Evolutionary conservation across 2,113 vertebrate genomes (phyloP), one percentile per base, ranked within the genome.

Genomic region (Copsychus sechellarum): DNA sequence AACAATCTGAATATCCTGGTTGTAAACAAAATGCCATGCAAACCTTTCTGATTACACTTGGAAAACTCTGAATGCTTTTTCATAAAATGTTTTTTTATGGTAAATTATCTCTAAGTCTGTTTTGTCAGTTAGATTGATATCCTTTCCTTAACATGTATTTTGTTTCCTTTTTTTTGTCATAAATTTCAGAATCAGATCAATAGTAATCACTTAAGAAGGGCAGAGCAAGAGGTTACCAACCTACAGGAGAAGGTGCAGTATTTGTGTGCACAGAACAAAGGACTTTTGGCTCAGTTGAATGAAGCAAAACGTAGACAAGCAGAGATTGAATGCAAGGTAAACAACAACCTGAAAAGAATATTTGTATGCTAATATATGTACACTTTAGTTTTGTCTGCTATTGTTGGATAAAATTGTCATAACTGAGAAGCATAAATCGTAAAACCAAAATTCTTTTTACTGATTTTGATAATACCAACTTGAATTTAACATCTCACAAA

Each of bases 261-360:
- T 73, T 98, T 99, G 96, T 98, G 98, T 15, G 86, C 91, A 12
- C 99, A 99, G 96, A 99, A 99, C 94, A 99, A 99, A 97, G 98
- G 98, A 77, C 97, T 99, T 9, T 96, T 98, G 65, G 87, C 97
- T 94, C 99, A 99, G 60, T 36, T 99, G 93, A 98, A 98, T 89
- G 99, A 99, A 97, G 98, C 98, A 76, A 99, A 99, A 87, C 98
- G 99, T 89, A 99, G 97, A 92, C 99, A 99, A 96, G 99, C 99
- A 70, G 99, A 99, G 98, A 98, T 98, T 73, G 99, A 99, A 87
- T 99, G 98, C 98, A 99, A 99, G 99, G 99, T 99, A 98, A 97
- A 79, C 57, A 61, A 29, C 34, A 61, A 50, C 1, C 1, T 65
- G 34, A 45, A 64, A 20, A 69, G 24, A 83, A 11, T 45, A 9